Base-by-base conservation (phyloP, 2,113 vertebrate genomes). In the Nicator chloris region DNA sequence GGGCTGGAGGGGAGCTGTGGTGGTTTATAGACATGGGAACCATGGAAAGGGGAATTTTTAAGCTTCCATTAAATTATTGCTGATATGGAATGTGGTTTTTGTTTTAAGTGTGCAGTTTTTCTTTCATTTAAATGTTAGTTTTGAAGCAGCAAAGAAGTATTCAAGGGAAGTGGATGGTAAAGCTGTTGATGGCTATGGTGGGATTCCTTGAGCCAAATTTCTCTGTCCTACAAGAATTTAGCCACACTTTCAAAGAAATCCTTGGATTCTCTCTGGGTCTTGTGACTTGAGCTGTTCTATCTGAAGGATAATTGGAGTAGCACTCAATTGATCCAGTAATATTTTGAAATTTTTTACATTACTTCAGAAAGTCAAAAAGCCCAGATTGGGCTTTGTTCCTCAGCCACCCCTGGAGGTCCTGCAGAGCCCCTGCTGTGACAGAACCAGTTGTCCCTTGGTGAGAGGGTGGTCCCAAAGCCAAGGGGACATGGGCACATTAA, bases 401-500 rank as follows among this genome's bases (percentile, higher is more conserved):
- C 26, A 27, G 45, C 42, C 28, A 39, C 10, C 5, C 35, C 6
- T 45, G 49, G 72, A 15, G 30, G 26, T 59, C 42, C 37, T 35
- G 51, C 28, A 42, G 33, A 61, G 53, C 20, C 31, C 35, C n/a
- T 1, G 5, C 51, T 31, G 10, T 10, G 8, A 5, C 8, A 23
- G 42, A 24, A 9, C 20, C 8, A 5, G 8, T 30, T 10, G 6
- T 28, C 57, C 35, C 35, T 59, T 1, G 0, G 47, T 4, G 4
- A 10, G 20, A 15, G 0, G 9, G 12, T 11, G 30, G 21, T 72
- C 50, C 69, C n/a, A 14, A 31, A 57, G 40, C 3, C 2, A 18
- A 1, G 1, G 1, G n/a, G 18, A 5, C 35, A 6, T 0, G 8
- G 33, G 33, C 39, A 15, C 50, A 1, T 45, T 7, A n/a, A 69